Evolutionary conservation across 2,797 vertebrate species (phyloP).

Genomic region (Antrozous pallidus): DNA sequence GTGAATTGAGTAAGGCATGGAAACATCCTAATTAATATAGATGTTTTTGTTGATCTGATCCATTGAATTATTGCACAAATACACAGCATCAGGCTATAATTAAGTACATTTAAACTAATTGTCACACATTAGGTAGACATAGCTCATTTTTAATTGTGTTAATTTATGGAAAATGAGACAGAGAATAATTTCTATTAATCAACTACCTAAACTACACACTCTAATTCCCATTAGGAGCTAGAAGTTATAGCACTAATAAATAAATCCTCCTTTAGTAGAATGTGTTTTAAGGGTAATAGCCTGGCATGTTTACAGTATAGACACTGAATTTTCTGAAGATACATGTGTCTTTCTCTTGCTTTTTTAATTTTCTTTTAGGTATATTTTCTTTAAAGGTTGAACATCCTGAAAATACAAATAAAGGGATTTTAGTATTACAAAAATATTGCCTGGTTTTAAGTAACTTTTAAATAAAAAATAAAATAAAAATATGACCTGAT

Average conservation of each 20-base stretch:
- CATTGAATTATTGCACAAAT: background rate
- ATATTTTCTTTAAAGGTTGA: background rate
- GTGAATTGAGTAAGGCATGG: background rate
- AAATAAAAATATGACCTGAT: background rate
- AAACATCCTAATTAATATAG: background rate
- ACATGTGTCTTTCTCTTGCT: background rate
- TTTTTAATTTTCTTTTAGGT: background rate
- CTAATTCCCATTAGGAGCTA: background rate
- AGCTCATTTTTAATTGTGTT: slow-evolving; percentile 2
- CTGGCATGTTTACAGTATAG: background rate
- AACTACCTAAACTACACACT: background rate
- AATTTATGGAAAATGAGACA: background rate
- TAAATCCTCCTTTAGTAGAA: background rate
- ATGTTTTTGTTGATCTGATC: background rate
- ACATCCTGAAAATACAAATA: background rate
- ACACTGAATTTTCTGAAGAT: no score
- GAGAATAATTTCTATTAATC: background rate
- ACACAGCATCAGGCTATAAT: background rate
- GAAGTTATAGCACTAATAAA: background rate
- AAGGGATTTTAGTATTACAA: background rate
- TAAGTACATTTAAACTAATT: background rate
- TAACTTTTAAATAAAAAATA: background rate
- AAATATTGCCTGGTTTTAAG: background rate
- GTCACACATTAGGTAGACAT: background rate
- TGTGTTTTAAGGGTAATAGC: background rate